Evolutionary conservation across 23 tunicate genomes (phyloP), one percentile per base, ranked within the genome.

Genomic region (Diplosoma virens): DNA sequence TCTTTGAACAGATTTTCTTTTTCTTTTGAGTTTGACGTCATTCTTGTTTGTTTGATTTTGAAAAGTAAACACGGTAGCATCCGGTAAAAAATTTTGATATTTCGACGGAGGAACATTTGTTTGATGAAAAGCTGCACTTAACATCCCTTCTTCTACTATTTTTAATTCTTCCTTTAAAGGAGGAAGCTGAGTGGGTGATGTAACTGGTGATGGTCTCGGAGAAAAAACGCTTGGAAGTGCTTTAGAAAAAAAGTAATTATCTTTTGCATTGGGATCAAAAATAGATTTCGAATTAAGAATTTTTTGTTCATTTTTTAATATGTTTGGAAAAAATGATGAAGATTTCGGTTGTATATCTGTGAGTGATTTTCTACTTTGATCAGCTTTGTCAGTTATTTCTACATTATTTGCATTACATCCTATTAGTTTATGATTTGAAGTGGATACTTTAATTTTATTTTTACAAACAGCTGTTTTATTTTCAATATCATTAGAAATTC

Each of bases 1-100:
- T 1, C 65, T 37, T 5, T 73, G 79, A 29, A 65, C 64, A 30
- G 54, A 1, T 53, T 73, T 73, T 27, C 79, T 37, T 46, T 53
- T 73, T 73, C 79, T 28, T 22, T 61, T 61, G 25, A 26, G 37
- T 23, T 29, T 73, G 53, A 24, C 45, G 1, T 55, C 32, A 18
- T 73, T 25, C 25, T 37, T n/a, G 29, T 41, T 0, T 31, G 32
- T 17, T 46, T 25, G 79, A 18, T 29, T 61, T 28, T 34, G 30
- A 61, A 61, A 61, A 3, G 69, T 61, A 29, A 61, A 61, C 6
- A 61, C 69, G 30, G 69, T 26, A 11, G 69, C 69, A 5, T 18
- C 35, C 4, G 69, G 69, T 5, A 35, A 5, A 27, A 29, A 61
- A 61, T 29, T 6, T 4, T 61, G 7, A 29, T 5, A 61, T 3